Base-by-base conservation (phyloP, 2,797 vertebrate genomes). In the Australoheros facetus region DNA sequence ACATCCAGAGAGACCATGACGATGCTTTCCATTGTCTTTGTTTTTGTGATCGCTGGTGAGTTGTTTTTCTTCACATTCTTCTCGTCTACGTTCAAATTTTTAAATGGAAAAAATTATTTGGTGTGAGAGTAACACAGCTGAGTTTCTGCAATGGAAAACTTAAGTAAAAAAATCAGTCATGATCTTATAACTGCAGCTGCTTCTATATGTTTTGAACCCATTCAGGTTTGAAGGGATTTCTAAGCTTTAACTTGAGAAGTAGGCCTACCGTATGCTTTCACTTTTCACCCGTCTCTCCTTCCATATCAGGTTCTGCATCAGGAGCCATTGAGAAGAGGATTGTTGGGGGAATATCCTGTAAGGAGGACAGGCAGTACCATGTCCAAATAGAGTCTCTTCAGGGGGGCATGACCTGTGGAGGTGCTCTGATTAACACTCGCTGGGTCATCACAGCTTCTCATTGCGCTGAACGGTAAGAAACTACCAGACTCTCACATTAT, bases 381-480 rank as follows among this genome's bases (percentile, higher is more conserved):
- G 85, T 87, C 1, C 14, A 87, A 79, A 73, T 85, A 23, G 1
- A 73, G 2, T 7, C 79, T 60, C 0, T 21, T 7, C 62, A 80
- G 23, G 3, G 8, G 6, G 45, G 48, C 3, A 71, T 3, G 51
- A 1, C 0, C 13, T 86, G 88, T 4, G 34, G 77, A 34, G 83
- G 83, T 0, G 13, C 88, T 42, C 73, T 89, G 75, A 17, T 89
- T 16, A 85, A 87, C 79, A 57, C 64, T 14, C 71, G 45, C 71
- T 89, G 88, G 88, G 53, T 87, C 74, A 56, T 89, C 74, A 87
- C 79, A 3, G 85, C 85, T 13, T 70, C 74, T 69, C 83, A 89
- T 75, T 89, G 88, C 76, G 88, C 56, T 7, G 69, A 66, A 48
- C 66, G 16, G 88, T 89, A 85, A 85, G 83, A 59, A 3, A 73